Conservation (phyloP, 1,140 invertebrate genomes). For the Cecropterus lyciades region DNA sequence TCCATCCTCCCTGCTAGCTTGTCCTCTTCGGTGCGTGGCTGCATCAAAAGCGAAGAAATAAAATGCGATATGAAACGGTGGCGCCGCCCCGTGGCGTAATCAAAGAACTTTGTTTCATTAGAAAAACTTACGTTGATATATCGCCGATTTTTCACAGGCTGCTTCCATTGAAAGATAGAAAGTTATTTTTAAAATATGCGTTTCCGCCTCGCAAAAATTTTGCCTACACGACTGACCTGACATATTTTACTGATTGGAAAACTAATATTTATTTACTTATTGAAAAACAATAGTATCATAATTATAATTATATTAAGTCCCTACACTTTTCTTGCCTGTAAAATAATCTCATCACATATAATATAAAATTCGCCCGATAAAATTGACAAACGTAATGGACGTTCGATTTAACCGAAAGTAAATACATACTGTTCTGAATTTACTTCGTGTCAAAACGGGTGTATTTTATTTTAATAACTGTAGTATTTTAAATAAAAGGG, state of each 20-base stretch:
- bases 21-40: conserved; percentile 92
- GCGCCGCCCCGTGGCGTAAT: conserved; percentile 2
- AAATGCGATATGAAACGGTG: conserved; percentile 9
- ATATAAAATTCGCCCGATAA: background rate
- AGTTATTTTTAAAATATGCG: conserved; percentile 3
- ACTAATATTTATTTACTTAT: no score
- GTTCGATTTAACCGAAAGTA: no score
- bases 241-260: background rate
- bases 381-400: no score
- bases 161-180: conserved; percentile 7
- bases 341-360: background rate
- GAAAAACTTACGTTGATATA: conserved; percentile 1
- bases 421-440: no score
- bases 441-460: no score
- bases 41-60: conserved; percentile 17
- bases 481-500: no score
- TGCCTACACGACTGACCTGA: background rate
- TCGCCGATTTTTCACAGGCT: background rate
- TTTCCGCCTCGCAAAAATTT: conserved; percentile 5
- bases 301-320: background rate
- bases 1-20: conserved; percentile 88
- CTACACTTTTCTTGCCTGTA: no score
- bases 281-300: no score
- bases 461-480: no score
- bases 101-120: background rate